These are phyloP conservation scores for Tapirus indicus DNA, from an alignment of 2,797 vertebrate genomes.

Conservation along the genomic window DNA sequence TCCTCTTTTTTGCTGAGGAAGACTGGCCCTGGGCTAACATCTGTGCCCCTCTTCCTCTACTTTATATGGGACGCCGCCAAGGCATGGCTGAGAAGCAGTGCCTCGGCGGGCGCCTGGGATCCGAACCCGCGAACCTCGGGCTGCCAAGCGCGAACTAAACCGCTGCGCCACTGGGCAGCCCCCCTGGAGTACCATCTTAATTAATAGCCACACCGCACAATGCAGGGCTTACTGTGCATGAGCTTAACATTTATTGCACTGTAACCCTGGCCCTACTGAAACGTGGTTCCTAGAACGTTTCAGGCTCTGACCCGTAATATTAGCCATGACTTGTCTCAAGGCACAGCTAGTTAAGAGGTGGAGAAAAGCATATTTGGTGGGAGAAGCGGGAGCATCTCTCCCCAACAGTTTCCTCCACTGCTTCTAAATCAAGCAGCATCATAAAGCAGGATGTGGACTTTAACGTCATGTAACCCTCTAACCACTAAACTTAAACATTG, in stretches of 20 bases:
- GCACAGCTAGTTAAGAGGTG: not conserved
- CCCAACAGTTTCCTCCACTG: not conserved
- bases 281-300: not conserved
- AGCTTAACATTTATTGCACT: accelerated
- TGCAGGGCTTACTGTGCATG: not conserved
- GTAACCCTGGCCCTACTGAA: not conserved
- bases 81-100: too few species aligned
- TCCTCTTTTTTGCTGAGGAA: too few species aligned
- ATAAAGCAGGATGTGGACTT: not conserved
- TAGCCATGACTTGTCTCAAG: not conserved
- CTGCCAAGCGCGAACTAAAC: too few species aligned
- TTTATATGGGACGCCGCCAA: too few species aligned
- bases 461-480: accelerated
- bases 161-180: too few species aligned
- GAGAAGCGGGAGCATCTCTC: not conserved
- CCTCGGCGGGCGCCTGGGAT: too few species aligned
- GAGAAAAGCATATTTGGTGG: not conserved
- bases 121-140: too few species aligned
- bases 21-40: too few species aligned
- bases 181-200: not conserved
- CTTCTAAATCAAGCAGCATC: not conserved
- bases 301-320: not conserved
- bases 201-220: not conserved
- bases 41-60: too few species aligned
- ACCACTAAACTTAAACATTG: not conserved